Percentiles rank a stretch among this genome's conserved stretches.
phyloP scores from a whole-genome alignment of 2,888 invertebrate genomes.

The Tenthredo distinguenda region DNA sequence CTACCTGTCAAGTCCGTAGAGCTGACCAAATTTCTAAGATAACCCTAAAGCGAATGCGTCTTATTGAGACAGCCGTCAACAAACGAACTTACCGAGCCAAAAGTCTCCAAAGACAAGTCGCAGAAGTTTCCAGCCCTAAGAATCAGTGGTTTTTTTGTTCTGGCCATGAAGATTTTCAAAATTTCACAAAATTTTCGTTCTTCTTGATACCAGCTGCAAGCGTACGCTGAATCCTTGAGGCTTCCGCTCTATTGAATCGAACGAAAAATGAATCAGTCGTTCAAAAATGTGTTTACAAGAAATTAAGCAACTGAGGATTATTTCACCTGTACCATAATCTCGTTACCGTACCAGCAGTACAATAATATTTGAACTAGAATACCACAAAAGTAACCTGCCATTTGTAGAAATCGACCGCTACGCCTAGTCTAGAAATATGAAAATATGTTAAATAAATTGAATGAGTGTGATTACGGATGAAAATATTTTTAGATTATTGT shows the following conservation, averaged over 20 bases:
- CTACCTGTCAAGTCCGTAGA: not conserved
- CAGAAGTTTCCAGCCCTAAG: slow-evolving; percentile 58
- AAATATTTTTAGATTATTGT: slow-evolving; percentile 46
- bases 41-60: not conserved
- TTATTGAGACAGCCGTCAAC: not conserved
- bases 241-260: not conserved
- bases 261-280: not conserved
- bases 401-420: slow-evolving; percentile 7
- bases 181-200: slow-evolving; percentile 55
- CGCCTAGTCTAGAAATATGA: not conserved
- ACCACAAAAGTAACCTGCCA: slow-evolving; percentile 17
- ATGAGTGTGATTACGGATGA: not conserved
- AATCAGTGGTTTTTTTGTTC: slow-evolving; percentile 57
- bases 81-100: slow-evolving; percentile 55
- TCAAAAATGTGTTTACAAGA: not conserved
- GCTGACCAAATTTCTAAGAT: not conserved
- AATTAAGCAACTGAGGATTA: not conserved
- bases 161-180: slow-evolving; percentile 54
- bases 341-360: slow-evolving; percentile 60
- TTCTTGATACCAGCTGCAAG: slow-evolving; percentile 56
- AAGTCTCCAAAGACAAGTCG: slow-evolving; percentile 57
- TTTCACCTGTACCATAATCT: slow-evolving; percentile 58
- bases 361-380: slow-evolving; percentile 58
- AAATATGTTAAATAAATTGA: not conserved
- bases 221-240: slow-evolving; percentile 53